Conservation (phyloP, 2,888 invertebrate species). For the Reticulitermes lucifugus region DNA sequence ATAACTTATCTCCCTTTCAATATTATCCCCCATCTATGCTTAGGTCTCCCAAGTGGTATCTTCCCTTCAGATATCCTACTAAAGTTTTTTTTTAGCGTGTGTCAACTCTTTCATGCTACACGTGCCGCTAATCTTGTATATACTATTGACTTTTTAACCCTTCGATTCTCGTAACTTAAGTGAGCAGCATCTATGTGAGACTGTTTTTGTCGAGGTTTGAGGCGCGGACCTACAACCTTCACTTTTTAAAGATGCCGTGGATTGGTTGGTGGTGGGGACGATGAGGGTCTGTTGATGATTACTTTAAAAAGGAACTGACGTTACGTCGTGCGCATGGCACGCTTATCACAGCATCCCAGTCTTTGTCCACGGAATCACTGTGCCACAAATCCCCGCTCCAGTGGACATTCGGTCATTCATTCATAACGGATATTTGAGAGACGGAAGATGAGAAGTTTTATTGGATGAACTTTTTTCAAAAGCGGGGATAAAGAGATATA, state of each 20-base stretch:
- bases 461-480: not conserved
- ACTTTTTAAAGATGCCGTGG: not conserved
- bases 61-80: too few species aligned
- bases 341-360: slow-evolving; percentile 16
- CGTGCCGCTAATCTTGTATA: too few species aligned
- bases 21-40: too few species aligned
- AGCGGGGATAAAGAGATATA: not conserved
- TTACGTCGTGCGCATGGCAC: not conserved
- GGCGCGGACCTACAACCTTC: not conserved
- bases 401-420: not conserved
- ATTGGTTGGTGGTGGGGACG: too few species aligned
- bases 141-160: too few species aligned
- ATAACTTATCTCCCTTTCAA: too few species aligned
- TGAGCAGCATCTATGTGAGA: too few species aligned
- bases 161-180: too few species aligned
- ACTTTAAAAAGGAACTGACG: not conserved
- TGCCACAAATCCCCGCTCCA: slow-evolving; percentile 10
- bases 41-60: too few species aligned
- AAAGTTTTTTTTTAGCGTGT: too few species aligned
- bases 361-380: not conserved
- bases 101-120: too few species aligned
- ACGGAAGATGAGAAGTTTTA: not conserved
- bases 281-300: not conserved
- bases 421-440: not conserved
- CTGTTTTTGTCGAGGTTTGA: not conserved